Conservation (phyloP, 2,797 vertebrate species). For the Pseudocheirus occidentalis region DNA sequence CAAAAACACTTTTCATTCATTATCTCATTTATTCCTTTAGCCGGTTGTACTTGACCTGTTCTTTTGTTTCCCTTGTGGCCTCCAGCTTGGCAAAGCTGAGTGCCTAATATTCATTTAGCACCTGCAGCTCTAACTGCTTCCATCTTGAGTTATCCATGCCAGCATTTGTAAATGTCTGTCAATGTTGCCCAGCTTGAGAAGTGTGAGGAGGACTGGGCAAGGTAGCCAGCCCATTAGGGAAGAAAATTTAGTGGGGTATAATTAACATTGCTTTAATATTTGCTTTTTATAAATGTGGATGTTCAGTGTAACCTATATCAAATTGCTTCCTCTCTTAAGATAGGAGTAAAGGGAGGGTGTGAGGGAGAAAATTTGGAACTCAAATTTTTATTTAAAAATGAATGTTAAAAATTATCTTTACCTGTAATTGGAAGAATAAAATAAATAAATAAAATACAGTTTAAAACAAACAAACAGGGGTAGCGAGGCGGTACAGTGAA, state of each 20-base stretch:
- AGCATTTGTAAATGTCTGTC: not conserved
- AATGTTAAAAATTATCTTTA: too few species aligned
- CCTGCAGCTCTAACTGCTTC: not conserved
- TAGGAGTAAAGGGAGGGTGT: too few species aligned
- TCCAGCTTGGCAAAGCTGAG: not conserved
- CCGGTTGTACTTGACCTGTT: not conserved
- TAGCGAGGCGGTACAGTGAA: too few species aligned
- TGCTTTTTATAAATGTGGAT: not conserved
- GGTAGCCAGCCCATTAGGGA: not conserved
- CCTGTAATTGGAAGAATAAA: too few species aligned
- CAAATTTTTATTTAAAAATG: too few species aligned
- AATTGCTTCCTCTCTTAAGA: not conserved
- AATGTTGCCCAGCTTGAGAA: not conserved
- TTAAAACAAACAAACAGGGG: too few species aligned
- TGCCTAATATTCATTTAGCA: not conserved
- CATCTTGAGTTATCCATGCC: not conserved
- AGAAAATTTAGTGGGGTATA: not conserved
- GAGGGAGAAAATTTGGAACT: too few species aligned
- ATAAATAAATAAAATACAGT: too few species aligned
- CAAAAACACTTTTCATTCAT: slow-evolving; percentile 8
- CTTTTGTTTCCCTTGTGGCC: not conserved
- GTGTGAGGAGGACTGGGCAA: not conserved
- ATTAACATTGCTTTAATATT: not conserved
- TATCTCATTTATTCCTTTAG: slow-evolving; percentile 3
- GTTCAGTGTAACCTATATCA: not conserved